Evolutionary conservation across 2,888 invertebrate genomes (phyloP).

Genomic region (Melanophora roralis): DNA sequence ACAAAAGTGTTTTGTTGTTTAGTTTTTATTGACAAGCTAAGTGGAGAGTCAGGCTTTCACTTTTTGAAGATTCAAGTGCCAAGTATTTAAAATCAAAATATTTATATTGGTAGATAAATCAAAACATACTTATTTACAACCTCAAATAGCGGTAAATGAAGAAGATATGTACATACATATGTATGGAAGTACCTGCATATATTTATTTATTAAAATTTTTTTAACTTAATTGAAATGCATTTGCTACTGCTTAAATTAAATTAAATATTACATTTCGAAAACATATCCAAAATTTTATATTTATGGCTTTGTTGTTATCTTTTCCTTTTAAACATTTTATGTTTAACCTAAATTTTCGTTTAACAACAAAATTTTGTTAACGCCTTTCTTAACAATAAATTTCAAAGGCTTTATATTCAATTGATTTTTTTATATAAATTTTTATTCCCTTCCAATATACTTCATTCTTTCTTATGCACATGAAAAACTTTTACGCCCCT

Average conservation of each 20-base stretch:
- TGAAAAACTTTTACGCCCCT: constrained; percentile 17
- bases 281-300: not conserved
- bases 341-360: constrained; percentile 26
- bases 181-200: not conserved
- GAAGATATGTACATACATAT: not conserved
- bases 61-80: constrained; percentile 30
- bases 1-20: not conserved
- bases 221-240: not conserved
- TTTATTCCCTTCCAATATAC: not conserved
- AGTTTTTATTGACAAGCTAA: not conserved
- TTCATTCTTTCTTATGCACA: not conserved
- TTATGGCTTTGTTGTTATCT: too few species aligned
- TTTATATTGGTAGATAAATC: not conserved
- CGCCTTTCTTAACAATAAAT: constrained; percentile 15
- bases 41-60: constrained; percentile 30
- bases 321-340: not conserved
- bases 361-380: constrained; percentile 20
- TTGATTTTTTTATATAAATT: not conserved
- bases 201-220: not conserved
- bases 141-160: not conserved
- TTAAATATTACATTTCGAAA: not conserved
- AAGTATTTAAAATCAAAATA: constrained; percentile 1
- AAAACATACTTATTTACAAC: constrained; percentile 8
- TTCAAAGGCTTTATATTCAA: constrained; percentile 18
- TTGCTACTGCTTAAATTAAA: constrained; percentile 1